Percentiles rank a stretch among this genome's conserved stretches.
phyloP scores from a whole-genome alignment of 2,888 invertebrate species.

The Bimastos eiseni region DNA sequence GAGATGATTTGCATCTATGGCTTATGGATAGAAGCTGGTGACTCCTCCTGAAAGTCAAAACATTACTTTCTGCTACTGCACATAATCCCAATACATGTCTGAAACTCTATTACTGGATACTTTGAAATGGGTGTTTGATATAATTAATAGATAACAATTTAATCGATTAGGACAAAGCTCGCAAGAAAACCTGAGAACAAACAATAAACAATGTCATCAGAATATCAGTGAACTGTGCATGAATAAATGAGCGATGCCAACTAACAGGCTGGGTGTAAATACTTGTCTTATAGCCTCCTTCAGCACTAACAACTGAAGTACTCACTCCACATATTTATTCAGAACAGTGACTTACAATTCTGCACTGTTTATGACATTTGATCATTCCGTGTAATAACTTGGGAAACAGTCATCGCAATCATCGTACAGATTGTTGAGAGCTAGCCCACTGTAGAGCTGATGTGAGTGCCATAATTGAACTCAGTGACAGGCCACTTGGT shows the following conservation, averaged over 20 bases:
- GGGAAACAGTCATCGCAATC: background rate
- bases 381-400: background rate
- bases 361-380: background rate
- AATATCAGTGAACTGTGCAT: background rate
- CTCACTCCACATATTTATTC: background rate
- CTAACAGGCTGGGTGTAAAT: background rate
- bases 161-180: background rate
- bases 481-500: constrained; percentile 35
- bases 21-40: background rate
- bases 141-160: background rate
- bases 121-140: background rate
- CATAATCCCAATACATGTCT: background rate
- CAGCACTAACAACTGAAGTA: background rate
- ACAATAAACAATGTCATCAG: background rate
- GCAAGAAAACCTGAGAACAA: background rate
- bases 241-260: too few relatives aligned
- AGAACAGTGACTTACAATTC: background rate
- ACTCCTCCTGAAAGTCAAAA: background rate
- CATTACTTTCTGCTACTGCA: background rate
- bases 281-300: background rate
- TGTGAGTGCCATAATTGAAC: constrained; percentile 36
- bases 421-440: constrained; percentile 2
- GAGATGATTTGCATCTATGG: background rate
- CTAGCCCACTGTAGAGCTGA: constrained; percentile 30
- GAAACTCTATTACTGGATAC: background rate